A percentile compares a stretch with the other conserved stretches of the same genome.
These are phyloP conservation scores for Betta splendens DNA, from an alignment of 2,797 vertebrate genomes.

Conservation along the genomic window DNA sequence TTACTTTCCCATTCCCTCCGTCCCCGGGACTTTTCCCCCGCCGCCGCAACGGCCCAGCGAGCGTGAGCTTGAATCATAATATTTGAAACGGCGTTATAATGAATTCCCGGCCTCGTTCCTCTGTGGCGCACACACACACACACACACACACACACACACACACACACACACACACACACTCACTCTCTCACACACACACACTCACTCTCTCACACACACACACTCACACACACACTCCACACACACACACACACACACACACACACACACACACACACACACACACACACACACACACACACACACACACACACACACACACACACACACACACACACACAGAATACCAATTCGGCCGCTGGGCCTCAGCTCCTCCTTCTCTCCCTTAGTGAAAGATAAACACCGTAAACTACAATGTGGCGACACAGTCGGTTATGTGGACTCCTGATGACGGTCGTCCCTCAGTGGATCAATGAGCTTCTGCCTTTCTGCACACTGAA, in stretches of 20 bases:
- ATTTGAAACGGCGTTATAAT: conserved; percentile 60
- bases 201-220: too few species aligned
- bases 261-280: too few species aligned
- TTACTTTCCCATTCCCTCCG: conserved; percentile 40
- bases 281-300: too few species aligned
- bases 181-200: too few species aligned
- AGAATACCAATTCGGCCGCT: conserved; percentile 58
- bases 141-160: too few species aligned
- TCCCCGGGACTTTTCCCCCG: conserved; percentile 21
- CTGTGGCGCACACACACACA: conserved; percentile 32
- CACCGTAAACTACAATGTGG: conserved; percentile 58
- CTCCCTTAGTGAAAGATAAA: conserved; percentile 64
- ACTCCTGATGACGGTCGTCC: conserved; percentile 18
- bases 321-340: conserved; percentile 40
- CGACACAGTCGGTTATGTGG: conserved; percentile 47
- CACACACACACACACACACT: too few species aligned
- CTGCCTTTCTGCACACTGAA: conserved; percentile 15
- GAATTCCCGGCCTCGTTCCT: conserved; percentile 64
- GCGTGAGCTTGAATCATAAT: conserved; percentile 72
- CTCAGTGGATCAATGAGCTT: conserved; percentile 29
- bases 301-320: too few species aligned
- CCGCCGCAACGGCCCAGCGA: conserved; percentile 29
- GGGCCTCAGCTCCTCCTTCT: conserved; percentile 13
- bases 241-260: too few species aligned
- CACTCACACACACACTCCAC: conserved; percentile 41